These are phyloP conservation scores for Anoplolepis gracilipes DNA, from an alignment of 1,140 invertebrate genomes.

Conservation along the genomic window DNA sequence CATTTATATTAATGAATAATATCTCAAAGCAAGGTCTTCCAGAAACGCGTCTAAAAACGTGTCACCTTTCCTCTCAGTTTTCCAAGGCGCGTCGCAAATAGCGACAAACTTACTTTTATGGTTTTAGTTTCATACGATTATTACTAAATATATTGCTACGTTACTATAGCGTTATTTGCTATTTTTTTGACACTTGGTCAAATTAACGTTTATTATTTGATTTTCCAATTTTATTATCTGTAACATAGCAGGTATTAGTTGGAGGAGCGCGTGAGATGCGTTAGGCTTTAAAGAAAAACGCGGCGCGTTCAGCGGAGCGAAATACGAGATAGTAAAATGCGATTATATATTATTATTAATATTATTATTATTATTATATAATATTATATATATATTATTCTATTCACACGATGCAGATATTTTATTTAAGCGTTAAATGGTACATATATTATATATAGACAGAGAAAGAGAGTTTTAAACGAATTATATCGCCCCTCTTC, in stretches of 20 bases:
- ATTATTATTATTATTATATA: slow-evolving; percentile 75
- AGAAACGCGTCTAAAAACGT: slow-evolving; percentile 50
- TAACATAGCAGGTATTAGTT: slow-evolving; percentile 80
- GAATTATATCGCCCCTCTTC: slow-evolving; percentile 18
- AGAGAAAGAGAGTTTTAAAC: slow-evolving; percentile 20
- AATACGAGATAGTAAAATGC: slow-evolving; percentile 52
- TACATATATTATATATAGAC: slow-evolving; percentile 51
- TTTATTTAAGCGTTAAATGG: slow-evolving; percentile 79
- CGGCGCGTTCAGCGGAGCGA: slow-evolving; percentile 31
- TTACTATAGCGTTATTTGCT: slow-evolving; percentile 71
- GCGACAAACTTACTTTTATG: slow-evolving; percentile 66
- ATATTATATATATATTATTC: slow-evolving; percentile 69
- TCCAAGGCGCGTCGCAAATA: slow-evolving; percentile 73
- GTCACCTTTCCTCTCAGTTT: slow-evolving; percentile 74
- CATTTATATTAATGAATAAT: no score
- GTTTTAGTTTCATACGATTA: slow-evolving; percentile 69
- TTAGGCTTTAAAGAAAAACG: slow-evolving; percentile 69
- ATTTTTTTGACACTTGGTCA: slow-evolving; percentile 65
- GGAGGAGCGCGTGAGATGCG: slow-evolving; percentile 62
- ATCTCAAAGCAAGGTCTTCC: neutral
- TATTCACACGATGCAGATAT: slow-evolving; percentile 77
- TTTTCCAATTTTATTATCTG: slow-evolving; percentile 77
- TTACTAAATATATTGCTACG: slow-evolving; percentile 59
- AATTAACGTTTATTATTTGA: slow-evolving; percentile 77
- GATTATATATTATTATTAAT: slow-evolving; percentile 70